phyloP scores from a whole-genome alignment of 2,113 vertebrate species.

The Phyllostomus discolor region DNA sequence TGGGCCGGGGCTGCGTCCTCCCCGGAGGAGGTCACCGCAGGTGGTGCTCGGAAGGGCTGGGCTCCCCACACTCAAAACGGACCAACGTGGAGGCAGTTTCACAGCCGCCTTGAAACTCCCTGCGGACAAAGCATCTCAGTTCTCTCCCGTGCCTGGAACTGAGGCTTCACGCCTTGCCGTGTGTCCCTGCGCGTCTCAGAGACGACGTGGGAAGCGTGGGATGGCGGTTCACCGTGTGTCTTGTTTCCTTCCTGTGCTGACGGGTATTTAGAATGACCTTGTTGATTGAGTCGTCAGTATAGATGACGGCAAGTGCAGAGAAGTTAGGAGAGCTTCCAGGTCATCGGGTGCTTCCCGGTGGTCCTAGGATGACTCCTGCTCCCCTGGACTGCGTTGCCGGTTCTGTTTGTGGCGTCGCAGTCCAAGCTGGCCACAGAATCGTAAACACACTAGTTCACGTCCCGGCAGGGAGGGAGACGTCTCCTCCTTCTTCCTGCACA shows the following conservation, averaged over 20 bases:
- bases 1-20: no score
- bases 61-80: not conserved
- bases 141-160: rapidly evolving
- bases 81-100: rapidly evolving
- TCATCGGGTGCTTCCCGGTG: not conserved
- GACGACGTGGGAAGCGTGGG: no score
- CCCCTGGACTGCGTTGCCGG: no score
- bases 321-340: not conserved
- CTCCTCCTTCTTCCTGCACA: not conserved
- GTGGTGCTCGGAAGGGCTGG: not conserved
- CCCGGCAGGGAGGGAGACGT: no score
- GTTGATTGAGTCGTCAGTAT: not conserved
- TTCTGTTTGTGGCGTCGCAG: not conserved
- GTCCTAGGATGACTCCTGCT: no score
- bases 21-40: not conserved
- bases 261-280: not conserved
- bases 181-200: not conserved
- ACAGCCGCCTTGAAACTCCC: not conserved
- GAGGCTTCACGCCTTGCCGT: not conserved
- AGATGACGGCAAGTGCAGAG: not conserved
- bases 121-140: not conserved
- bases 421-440: not conserved
- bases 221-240: not conserved
- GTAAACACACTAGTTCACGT: not conserved
- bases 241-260: not conserved